Conservation (phyloP, 2,888 invertebrate genomes). For the Chrysomela aeneicollis region DNA sequence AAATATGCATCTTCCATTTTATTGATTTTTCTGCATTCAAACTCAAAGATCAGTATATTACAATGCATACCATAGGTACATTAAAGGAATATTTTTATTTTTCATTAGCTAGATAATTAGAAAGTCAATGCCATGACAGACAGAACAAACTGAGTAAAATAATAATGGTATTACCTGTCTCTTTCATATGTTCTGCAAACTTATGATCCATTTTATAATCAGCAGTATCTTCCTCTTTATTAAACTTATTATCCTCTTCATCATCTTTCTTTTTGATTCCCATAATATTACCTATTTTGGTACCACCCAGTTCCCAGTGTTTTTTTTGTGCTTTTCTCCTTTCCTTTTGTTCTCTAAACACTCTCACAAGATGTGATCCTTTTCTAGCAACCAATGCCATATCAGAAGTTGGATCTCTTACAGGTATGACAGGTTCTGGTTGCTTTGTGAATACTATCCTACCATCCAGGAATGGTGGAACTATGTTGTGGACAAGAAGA, state of each 20-base stretch:
- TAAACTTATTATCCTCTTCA: constrained; percentile 72
- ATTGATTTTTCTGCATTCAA: no score
- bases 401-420: constrained; percentile 94
- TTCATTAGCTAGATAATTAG: no score
- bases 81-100: no score
- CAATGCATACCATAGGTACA: no score
- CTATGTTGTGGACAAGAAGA: constrained; percentile 95
- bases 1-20: no score
- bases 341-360: constrained; percentile 95
- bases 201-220: constrained; percentile 95
- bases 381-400: constrained; percentile 97
- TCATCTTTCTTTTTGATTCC: constrained; percentile 87
- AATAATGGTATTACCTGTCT: no score
- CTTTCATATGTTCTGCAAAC: constrained; percentile 93
- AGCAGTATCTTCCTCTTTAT: constrained; percentile 74
- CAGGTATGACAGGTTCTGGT: constrained; percentile 98
- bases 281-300: constrained; percentile 95
- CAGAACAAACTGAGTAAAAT: no score
- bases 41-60: no score
- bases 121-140: no score
- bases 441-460: constrained; percentile 99
- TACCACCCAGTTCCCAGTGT: constrained; percentile 98
- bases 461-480: constrained; percentile 98
- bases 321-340: constrained; percentile 96
- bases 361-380: constrained; percentile 89